Evolutionary conservation across 2,888 invertebrate genomes (phyloP), one percentile per base, ranked within the genome.

Genomic region (Himalopsyche tibetana): DNA sequence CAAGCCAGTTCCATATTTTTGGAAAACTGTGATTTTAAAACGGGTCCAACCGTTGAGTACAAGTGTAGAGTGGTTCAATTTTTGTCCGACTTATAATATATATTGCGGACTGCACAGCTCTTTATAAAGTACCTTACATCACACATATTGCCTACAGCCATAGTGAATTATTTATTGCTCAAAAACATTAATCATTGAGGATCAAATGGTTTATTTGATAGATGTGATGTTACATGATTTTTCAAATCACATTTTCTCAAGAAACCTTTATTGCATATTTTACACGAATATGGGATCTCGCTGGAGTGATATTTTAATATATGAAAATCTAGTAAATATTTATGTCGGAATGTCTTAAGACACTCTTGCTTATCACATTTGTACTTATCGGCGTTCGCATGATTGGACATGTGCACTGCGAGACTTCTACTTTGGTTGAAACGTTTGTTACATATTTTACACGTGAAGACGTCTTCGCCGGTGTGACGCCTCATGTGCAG

Each of bases 401-500:
- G 87, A 63, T 83, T 85, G 69, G 82, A 80, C 87, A 85, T 85
- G 69, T 87, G 87, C 6, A 85, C 80, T 2, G 82, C 56, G 8
- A 87, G 80, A 55, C 85, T 85, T n/a, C 85, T 80, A 55, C 83
- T 83, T 12, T 84, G 82, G 3, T 79, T 56, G 36, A 87, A 87
- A 4, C 55, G 51, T 80, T 85, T 85, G 5, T 40, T 63, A 17
- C 87, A 87, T 42, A 85, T 40, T 9, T 36, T n/a, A 28, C 93
- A 93, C 0, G 89, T 87, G 89, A 91, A 93, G 0, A 92, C 92
- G 69, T 91, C 93, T 89, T 94, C 94, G 0, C 94, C 94, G 0
- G 94, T 94, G 88, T 95, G 95, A 88, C 93, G 93, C 1, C 93
- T 90, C 93, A 94, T 93, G 88, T 95, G 95, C 0, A 92, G 93